Evolutionary conservation across 2,888 invertebrate species (phyloP), one percentile per base, ranked within the genome.

Genomic region (Marasmarcha lunaedactyla): DNA sequence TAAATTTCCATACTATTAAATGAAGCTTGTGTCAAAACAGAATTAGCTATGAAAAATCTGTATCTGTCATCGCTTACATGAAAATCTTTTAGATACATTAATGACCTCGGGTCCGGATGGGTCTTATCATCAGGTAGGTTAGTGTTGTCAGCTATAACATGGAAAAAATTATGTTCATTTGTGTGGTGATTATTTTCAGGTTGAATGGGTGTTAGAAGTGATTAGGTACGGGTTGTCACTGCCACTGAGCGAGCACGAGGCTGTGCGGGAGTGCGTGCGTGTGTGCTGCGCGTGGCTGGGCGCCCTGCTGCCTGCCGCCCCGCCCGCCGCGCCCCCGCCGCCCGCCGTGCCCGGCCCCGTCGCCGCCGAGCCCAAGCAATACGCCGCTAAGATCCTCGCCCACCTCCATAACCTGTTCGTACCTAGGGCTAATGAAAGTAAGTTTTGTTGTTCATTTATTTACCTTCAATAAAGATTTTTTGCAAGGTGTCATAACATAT

Each of bases 251-350:
- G 97, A 98, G 71, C 95, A 97, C 66, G 97, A 97, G 55, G 94
- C 96, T 0, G 91, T 98, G 38, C 91, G 96, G 48, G 97, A 97
- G 71, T 98, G 97, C 68, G 97, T 97, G 33, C 94, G 94, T 64
- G 92, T 98, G 26, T 98, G 98, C 64, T 97, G 97, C 69, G 96
- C 98, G 61, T 98, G 98, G 98, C 81, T 98, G 48, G 91, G 94
- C 0, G 93, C 97, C 1, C 81, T 98, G 46, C 86, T 93, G 49
- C 89, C 91, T 0, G 70, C 97, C 61, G 95, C 97, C 91, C 83
- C 97, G 42, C 91, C 94, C 1, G 88, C 93, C 49, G 90, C 92
- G 14, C 88, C 88, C 15, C 93, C 95, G 1, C 93, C 94, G 58
- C 88, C 94, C 39, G 92, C 94, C 51, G 92, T 97, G 12, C 98